Conservation (phyloP, 2,888 invertebrate genomes). For the Lymantria monacha region DNA sequence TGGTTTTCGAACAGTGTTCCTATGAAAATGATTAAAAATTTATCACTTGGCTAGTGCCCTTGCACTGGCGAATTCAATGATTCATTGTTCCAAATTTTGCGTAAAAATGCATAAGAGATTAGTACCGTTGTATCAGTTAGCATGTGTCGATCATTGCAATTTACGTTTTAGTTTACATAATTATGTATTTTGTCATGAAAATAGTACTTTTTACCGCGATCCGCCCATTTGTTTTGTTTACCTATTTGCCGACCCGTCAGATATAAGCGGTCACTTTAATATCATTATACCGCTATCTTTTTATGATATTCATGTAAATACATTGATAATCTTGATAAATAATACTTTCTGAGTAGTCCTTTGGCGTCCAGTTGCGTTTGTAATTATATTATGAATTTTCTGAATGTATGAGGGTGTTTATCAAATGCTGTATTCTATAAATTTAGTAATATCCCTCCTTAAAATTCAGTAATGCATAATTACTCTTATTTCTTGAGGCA, state of each 20-base stretch:
- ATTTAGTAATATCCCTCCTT: too few species aligned
- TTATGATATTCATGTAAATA: constrained; percentile 5
- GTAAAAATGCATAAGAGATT: constrained; percentile 49
- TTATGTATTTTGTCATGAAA: constrained; percentile 24
- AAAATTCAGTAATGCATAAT: too few species aligned
- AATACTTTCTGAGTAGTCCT: background rate
- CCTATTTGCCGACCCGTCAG: constrained; percentile 51
- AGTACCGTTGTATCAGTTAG: constrained; percentile 24
- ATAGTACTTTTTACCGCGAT: constrained; percentile 32
- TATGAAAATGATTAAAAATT: constrained; percentile 44
- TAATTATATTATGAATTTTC: background rate
- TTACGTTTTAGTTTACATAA: constrained; percentile 20
- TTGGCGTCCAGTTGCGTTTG: background rate
- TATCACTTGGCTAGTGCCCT: constrained; percentile 48
- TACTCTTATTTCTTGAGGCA: too few species aligned
- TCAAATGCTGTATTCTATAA: too few species aligned
- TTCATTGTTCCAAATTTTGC: constrained; percentile 73
- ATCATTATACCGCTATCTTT: constrained; percentile 23
- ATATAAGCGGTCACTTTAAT: constrained; percentile 21
- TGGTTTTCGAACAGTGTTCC: constrained; percentile 42
- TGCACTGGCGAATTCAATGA: constrained; percentile 66
- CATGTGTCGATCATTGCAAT: constrained; percentile 18
- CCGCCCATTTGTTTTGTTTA: constrained; percentile 73
- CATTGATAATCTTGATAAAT: background rate
- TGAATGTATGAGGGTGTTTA: too few species aligned